Evolutionary conservation across 2,797 vertebrate genomes (phyloP).

Genomic region (Setipinna tenuifilis): DNA sequence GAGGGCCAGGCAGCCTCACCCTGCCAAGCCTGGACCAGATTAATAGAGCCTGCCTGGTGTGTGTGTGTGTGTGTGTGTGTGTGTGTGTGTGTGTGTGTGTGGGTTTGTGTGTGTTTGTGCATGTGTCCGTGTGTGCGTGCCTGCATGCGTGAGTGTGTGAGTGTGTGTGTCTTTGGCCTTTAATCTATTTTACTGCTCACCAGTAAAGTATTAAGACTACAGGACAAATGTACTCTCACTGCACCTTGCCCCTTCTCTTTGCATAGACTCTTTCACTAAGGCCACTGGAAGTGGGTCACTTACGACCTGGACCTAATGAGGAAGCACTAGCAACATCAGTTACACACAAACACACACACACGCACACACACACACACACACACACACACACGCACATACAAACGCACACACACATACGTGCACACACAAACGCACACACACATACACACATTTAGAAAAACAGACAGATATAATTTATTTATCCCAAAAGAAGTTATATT

Average conservation of each 20-base stretch:
- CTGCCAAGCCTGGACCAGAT: background rate
- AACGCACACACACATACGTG: no score
- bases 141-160: background rate
- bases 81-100: conserved; percentile 3
- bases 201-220: conserved; percentile 79
- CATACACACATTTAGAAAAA: no score
- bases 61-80: background rate
- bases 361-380: no score
- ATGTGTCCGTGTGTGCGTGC: background rate
- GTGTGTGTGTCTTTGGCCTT: conserved; percentile 55
- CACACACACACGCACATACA: no score
- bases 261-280: conserved; percentile 2
- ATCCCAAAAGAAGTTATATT: no score
- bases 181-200: conserved; percentile 75
- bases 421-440: no score
- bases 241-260: conserved; percentile 41
- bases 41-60: background rate
- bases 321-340: no score
- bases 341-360: no score
- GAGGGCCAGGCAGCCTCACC: background rate
- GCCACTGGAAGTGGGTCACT: background rate
- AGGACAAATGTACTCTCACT: conserved; percentile 67
- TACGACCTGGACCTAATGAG: background rate
- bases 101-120: background rate
- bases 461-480: no score